Conservation (phyloP, 2,797 vertebrate species). For the Champsocephalus esox region DNA sequence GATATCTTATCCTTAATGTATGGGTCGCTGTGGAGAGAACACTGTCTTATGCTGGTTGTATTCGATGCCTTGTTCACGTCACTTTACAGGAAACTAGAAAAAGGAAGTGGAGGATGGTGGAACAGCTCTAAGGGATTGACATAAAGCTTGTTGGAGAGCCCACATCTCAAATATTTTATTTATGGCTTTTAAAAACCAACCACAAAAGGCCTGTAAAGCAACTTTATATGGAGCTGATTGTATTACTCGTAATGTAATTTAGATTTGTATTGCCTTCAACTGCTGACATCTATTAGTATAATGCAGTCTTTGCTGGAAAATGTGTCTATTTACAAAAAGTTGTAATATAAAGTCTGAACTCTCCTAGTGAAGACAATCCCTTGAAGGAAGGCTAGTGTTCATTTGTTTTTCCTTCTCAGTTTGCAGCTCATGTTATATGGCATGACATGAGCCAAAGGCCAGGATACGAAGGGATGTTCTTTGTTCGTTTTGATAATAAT, state of each 20-base stretch:
- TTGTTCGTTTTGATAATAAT: slow-evolving; percentile 26
- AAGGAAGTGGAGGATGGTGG: not conserved
- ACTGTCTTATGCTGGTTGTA: not conserved
- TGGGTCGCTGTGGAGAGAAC: slow-evolving; percentile 8
- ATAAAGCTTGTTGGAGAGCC: not conserved
- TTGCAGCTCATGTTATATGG: slow-evolving; percentile 31
- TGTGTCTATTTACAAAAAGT: not conserved
- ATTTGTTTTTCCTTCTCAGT: not conserved
- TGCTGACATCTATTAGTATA: not conserved
- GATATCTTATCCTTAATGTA: slow-evolving; percentile 27
- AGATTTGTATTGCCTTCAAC: not conserved
- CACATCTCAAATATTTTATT: not conserved
- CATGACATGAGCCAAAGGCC: slow-evolving; percentile 15
- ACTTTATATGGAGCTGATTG: not conserved
- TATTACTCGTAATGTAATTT: not conserved
- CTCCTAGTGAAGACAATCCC: not conserved
- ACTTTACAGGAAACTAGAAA: not conserved
- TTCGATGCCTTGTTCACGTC: slow-evolving; percentile 8
- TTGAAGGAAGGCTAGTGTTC: not conserved
- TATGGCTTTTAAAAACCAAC: not conserved
- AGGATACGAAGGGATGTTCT: slow-evolving; percentile 12
- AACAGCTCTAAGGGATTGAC: not conserved
- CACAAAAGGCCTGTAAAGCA: not conserved
- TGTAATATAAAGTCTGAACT: not conserved
- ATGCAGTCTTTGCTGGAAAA: slow-evolving; percentile 2